phyloP scores from a whole-genome alignment of 64 coral and sea anemone species.

The Pachyseris speciosa region DNA sequence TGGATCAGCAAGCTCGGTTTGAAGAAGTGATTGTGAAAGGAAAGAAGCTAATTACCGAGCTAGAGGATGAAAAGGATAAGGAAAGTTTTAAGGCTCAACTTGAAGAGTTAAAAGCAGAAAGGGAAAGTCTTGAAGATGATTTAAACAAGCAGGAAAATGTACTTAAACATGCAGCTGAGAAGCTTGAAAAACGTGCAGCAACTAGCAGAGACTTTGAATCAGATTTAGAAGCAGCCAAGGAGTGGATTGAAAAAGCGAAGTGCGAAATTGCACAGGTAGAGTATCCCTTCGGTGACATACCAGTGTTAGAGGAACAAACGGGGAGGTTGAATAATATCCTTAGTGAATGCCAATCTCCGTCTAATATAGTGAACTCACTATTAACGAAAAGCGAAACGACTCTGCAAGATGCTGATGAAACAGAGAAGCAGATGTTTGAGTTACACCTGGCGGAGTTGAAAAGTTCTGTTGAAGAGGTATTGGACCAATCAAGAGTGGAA shows the following conservation, averaged over 20 bases:
- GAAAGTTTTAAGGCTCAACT: background rate
- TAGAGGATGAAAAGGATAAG: conserved; percentile 1
- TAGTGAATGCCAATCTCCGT: background rate
- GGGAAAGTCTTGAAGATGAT: background rate
- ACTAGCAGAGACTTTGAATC: background rate
- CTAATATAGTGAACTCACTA: background rate
- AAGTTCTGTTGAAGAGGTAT: background rate
- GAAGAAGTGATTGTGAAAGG: conserved; percentile 33
- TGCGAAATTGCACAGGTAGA: background rate
- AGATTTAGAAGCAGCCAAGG: background rate
- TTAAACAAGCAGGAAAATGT: background rate
- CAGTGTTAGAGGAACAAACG: background rate
- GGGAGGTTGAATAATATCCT: background rate
- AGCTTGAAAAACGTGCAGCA: conserved; percentile 3
- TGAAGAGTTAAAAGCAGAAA: conserved; percentile 17
- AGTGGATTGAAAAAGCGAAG: conserved; percentile 32
- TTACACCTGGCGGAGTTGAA: conserved; percentile 5
- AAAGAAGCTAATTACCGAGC: conserved; percentile 19
- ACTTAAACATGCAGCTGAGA: background rate
- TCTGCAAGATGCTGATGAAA: background rate
- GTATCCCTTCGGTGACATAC: background rate
- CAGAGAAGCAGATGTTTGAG: background rate
- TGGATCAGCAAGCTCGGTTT: background rate
- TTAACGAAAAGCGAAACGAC: background rate
- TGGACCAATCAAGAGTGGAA: background rate